Percentiles rank a stretch among this genome's conserved stretches.
Conservation (phyloP, 2,113 vertebrate genomes). For the Grammomys surdaster region DNA sequence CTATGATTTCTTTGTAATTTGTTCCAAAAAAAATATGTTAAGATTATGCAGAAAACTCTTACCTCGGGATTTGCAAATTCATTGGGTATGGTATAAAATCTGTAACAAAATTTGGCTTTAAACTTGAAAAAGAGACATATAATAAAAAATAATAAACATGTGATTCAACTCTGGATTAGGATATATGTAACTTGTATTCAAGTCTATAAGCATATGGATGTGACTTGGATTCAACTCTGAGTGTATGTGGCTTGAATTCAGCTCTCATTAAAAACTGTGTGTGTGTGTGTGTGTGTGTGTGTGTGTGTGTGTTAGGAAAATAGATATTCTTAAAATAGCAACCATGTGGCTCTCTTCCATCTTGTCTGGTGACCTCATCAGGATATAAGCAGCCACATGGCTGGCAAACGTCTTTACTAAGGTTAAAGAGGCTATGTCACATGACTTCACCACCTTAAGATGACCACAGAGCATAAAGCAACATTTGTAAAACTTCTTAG, state of each 20-base stretch:
- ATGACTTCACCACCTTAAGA: background rate
- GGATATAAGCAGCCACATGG: background rate
- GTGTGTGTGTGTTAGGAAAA: background rate
- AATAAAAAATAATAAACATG: background rate
- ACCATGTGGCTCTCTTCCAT: background rate
- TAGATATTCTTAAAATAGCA: background rate
- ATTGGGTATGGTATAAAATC: background rate
- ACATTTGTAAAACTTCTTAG: background rate
- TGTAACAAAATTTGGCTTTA: background rate
- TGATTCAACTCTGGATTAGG: background rate
- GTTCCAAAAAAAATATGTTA: background rate
- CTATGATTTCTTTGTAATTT: background rate
- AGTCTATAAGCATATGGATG: background rate
- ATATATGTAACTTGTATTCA: background rate
- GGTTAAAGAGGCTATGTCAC: no score
- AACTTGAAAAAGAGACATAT: background rate
- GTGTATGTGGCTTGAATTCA: background rate
- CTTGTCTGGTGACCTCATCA: background rate
- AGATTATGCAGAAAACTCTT: background rate
- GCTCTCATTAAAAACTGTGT: background rate
- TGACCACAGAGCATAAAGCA: background rate
- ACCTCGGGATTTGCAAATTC: background rate
- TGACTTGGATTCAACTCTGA: background rate
- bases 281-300: background rate
- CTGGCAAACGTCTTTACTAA: background rate